Evolutionary conservation across 2,113 vertebrate species (phyloP), one percentile per base, ranked within the genome.

Genomic region (Gobiocypris rarus): DNA sequence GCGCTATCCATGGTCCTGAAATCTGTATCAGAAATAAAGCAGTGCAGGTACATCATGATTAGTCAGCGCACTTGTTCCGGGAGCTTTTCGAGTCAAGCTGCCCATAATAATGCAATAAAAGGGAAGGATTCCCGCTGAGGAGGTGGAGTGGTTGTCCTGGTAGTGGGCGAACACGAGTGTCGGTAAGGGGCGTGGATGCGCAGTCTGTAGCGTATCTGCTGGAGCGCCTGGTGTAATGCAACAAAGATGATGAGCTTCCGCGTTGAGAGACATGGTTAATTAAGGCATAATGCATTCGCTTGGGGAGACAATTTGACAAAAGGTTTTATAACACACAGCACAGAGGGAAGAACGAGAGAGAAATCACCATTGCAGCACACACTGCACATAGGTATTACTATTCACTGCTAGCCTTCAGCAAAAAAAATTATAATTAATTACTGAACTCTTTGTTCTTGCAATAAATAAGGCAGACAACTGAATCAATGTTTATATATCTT

Each of bases 1-100:
- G 26, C 52, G 78, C 88, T 90, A 82, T 91, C 90, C 87, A 3
- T 87, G 90, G 89, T 86, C 45, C 89, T 92, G 91, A 92, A 86
- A 56, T 22, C 41, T 7, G 24, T 76, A 26, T 67, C 19, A 70
- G 45, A 70, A 38, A 34, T 17, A 73, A 78, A 56, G 28, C 41
- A n/a, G 3, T 5, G 59, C 34, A 75, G n/a, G 83, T 75, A 74
- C 84, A 70, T 43, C 56, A 65, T 76, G 82, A 88, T 84, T 81
- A 82, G 59, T 79, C 82, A 84, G 67, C 81, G 85, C 78, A 85
- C 81, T 48, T 41, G 86, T 91, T 92, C 89, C 83, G 74, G 82
- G 73, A 89, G 85, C 83, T 88, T 38, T 70, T 22, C 10, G 83
- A 13, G 85, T 86, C 87, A 74, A 70, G 84, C 83, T 84, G 81